Conservation (phyloP, 2,113 vertebrate species). For the Caracal caracal region DNA sequence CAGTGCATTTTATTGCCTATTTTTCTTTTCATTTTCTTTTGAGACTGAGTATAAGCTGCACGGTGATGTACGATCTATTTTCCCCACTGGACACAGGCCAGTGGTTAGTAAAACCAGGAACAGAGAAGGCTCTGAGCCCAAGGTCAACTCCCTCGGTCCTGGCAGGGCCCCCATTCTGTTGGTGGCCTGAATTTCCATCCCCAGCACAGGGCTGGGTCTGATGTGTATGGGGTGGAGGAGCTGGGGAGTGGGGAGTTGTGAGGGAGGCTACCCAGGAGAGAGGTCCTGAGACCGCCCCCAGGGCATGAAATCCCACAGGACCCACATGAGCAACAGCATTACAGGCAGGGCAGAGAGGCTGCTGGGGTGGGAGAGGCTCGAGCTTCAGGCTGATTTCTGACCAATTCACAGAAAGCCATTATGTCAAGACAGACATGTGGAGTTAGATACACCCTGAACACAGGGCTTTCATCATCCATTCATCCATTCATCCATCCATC, state of each 20-base stretch:
- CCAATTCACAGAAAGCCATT: background rate
- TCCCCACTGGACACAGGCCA: background rate
- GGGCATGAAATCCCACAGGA: background rate
- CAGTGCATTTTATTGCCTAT: background rate
- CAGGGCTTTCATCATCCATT: background rate
- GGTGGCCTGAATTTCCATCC: background rate
- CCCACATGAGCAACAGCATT: background rate
- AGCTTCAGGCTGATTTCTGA: background rate
- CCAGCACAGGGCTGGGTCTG: background rate
- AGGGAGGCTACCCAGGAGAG: background rate
- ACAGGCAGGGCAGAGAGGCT: background rate
- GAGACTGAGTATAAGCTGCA: background rate
- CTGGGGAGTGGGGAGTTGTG: too few relatives aligned
- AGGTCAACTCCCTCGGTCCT: accelerated
- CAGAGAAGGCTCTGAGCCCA: background rate
- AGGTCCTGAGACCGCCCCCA: background rate
- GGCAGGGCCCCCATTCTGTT: background rate
- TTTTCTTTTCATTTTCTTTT: background rate
- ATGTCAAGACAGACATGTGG: background rate
- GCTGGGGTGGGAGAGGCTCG: background rate
- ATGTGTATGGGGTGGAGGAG: too few relatives aligned
- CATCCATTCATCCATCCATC: accelerated
- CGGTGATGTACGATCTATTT: background rate
- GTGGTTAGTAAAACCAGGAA: background rate
- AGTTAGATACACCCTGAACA: background rate